phyloP scores from a whole-genome alignment of 1,140 invertebrate species.

The Leptopilina boulardi region DNA sequence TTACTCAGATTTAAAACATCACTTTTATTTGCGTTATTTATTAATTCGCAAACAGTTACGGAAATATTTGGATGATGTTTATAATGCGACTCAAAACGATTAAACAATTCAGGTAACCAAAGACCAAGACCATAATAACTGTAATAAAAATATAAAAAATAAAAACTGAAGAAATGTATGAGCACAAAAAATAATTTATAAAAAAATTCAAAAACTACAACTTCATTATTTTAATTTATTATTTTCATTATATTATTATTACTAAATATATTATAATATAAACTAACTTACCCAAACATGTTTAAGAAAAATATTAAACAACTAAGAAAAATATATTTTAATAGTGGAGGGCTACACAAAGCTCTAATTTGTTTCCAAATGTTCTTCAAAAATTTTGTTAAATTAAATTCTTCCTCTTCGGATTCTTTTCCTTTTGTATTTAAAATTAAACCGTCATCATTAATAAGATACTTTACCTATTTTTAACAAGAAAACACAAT shows the following conservation, averaged over 20 bases:
- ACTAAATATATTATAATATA: background rate
- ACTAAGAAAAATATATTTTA: conserved; percentile 77
- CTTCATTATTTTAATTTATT: no score
- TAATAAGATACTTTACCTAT: conserved; percentile 12
- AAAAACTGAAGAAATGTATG: no score
- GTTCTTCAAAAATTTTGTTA: conserved; percentile 70
- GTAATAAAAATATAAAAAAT: conserved; percentile 43
- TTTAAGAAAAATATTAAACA: conserved; percentile 80
- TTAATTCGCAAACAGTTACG: conserved; percentile 74
- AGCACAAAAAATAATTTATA: no score
- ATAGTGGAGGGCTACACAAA: conserved; percentile 75
- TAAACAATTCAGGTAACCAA: conserved; percentile 83
- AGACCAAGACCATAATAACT: conserved; percentile 84
- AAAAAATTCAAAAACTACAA: no score
- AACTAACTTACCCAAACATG: conserved; percentile 81
- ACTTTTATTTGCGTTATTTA: conserved; percentile 39
- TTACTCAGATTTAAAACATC: background rate
- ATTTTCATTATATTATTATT: no score
- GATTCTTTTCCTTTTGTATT: conserved; percentile 30
- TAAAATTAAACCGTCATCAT: conserved; percentile 20
- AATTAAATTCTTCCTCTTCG: background rate
- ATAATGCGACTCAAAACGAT: conserved; percentile 76
- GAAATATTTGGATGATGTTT: conserved; percentile 71
- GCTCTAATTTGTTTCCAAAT: conserved; percentile 76
- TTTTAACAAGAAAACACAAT: no score